These are phyloP conservation scores for Drosophila funebris DNA, from an alignment of 1,140 invertebrate genomes.

Conservation along the genomic window DNA sequence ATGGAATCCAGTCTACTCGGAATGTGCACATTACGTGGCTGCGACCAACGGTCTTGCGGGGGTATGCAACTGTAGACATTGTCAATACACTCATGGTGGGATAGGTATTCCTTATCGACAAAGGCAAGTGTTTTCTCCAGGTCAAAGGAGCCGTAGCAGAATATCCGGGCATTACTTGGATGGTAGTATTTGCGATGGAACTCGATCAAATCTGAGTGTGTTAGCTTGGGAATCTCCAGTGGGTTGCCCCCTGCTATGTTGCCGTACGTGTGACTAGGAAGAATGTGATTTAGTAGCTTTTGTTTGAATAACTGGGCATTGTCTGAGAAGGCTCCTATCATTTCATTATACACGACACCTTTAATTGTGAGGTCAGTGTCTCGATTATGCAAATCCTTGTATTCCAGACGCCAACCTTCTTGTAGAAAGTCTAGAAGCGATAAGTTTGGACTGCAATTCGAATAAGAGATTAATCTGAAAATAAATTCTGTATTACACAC, in stretches of 20 bases:
- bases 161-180: constrained; percentile 94
- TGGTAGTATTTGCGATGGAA: constrained; percentile 96
- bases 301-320: constrained; percentile 89
- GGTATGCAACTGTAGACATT: constrained; percentile 88
- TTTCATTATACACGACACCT: constrained; percentile 98
- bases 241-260: constrained; percentile 95
- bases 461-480: not conserved
- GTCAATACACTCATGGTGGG: constrained; percentile 85
- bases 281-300: constrained; percentile 89
- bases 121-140: constrained; percentile 91
- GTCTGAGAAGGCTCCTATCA: constrained; percentile 97
- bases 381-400: constrained; percentile 89
- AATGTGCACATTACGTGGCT: constrained; percentile 87
- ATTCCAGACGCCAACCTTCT: constrained; percentile 97
- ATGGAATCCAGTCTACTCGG: constrained; percentile 90
- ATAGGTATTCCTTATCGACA: constrained; percentile 90
- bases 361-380: constrained; percentile 92
- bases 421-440: constrained; percentile 93
- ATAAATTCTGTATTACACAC: constrained; percentile 11
- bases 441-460: constrained; percentile 87
- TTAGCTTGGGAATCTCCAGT: constrained; percentile 91
- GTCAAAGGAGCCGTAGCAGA: constrained; percentile 95
- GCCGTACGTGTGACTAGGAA: constrained; percentile 93
- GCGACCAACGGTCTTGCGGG: constrained; percentile 89
- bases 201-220: constrained; percentile 90